These are phyloP conservation scores for Trinectes maculatus DNA, from an alignment of 2,113 vertebrate genomes.

Conservation along the genomic window DNA sequence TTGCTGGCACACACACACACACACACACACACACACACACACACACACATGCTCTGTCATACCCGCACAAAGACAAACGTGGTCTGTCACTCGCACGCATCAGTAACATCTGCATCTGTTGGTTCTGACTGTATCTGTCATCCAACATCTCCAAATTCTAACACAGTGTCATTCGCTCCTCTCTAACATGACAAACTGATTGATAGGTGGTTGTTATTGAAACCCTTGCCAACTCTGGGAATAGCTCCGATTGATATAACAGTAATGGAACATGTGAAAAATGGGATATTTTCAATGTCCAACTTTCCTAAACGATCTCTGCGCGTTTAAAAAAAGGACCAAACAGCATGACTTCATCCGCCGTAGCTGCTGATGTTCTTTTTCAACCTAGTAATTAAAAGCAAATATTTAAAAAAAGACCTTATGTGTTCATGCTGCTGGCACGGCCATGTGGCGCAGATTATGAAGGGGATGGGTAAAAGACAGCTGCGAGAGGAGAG, in stretches of 20 bases:
- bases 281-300: constrained; percentile 69
- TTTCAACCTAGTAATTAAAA: constrained; percentile 76
- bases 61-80: constrained; percentile 8
- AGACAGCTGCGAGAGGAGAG: constrained; percentile 24
- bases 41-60: background rate
- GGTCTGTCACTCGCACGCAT: constrained; percentile 3
- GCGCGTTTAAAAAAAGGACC: constrained; percentile 40
- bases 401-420: constrained; percentile 50
- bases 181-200: constrained; percentile 53
- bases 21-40: constrained; percentile 15
- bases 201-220: constrained; percentile 54
- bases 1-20: constrained; percentile 25
- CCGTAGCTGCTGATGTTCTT: constrained; percentile 56
- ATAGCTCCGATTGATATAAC: constrained; percentile 67
- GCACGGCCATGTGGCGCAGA: constrained; percentile 34
- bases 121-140: constrained; percentile 24
- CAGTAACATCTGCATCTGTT: constrained; percentile 13
- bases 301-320: constrained; percentile 74
- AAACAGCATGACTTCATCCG: constrained; percentile 72
- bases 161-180: constrained; percentile 3
- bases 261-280: constrained; percentile 78
- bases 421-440: constrained; percentile 44
- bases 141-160: background rate
- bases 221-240: constrained; percentile 51
- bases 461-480: constrained; percentile 70